Evolutionary conservation across 1,140 invertebrate species (phyloP), one percentile per base, ranked within the genome.

Genomic region (Microplitis demolitor): DNA sequence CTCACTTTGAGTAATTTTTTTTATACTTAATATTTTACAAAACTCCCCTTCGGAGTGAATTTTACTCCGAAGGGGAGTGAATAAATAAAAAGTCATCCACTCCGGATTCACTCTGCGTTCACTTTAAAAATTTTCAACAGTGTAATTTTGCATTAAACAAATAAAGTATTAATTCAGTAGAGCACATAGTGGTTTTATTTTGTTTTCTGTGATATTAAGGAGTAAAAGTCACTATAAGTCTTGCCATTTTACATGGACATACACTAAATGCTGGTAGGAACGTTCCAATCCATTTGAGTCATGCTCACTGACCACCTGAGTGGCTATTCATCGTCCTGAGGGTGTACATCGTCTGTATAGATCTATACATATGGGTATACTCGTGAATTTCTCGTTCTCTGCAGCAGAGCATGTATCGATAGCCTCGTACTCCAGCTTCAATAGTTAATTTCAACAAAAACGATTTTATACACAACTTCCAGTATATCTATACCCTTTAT

Each of bases 231-330:
- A 45, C 39, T 45, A 45, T 45, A 45, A 39, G 62, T 33, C 24
- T 24, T 31, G 33, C 4, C 1, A 61, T 33, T 61, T 61, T 61
- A 33, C 33, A 33, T 61, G 13, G 31, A 13, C 33, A 61, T 24
- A 33, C 13, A 61, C 60, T 24, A 24, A 64, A 64, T 14, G 62
- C 8, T 24, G 24, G 64, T 34, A 58, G 51, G 71, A 60, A 60
- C 68, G 64, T 75, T 75, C 66, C 73, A 72, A 72, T 72, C 73
- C 69, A 75, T 75, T 75, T 75, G 69, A 71, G 62, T 60, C 69
- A 60, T 56, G 31, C 58, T 71, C 53, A 58, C 66, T 45, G 66
- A 63, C 66, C 66, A 69, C 33, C 66, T 45, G 50, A 72, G 62
- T 35, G 62, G 62, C 62, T 37, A 64, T 64, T 39, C 62, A 35